Evolutionary conservation across 2,888 invertebrate species (phyloP).

Genomic region (Tryphoninae sp.): DNA sequence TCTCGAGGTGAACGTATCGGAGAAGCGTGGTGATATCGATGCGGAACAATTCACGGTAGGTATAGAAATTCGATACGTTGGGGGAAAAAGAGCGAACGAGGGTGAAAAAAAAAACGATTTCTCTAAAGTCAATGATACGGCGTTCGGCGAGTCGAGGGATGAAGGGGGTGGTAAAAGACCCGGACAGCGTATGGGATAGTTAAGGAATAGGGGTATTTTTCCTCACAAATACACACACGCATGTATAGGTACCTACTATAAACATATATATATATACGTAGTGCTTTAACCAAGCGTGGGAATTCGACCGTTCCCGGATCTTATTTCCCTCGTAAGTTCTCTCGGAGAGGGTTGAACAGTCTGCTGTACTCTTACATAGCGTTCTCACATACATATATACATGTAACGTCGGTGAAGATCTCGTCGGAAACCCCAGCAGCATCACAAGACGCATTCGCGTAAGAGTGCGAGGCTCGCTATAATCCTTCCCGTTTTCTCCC

Average conservation of each 20-base stretch:
- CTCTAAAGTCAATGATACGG: too few relatives aligned
- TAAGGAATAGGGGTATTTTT: too few relatives aligned
- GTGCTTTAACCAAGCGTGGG: conserved; percentile 50
- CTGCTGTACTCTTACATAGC: neutral
- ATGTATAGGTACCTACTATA: neutral
- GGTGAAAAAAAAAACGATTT: too few relatives aligned
- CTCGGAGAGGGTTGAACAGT: conserved; percentile 22
- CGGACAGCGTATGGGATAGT: too few relatives aligned
- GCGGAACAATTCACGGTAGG: too few relatives aligned
- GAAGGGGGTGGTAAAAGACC: too few relatives aligned
- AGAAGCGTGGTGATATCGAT: too few relatives aligned
- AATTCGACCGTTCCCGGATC: conserved; percentile 52
- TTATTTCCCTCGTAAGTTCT: conserved; percentile 54
- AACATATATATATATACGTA: conserved; percentile 11
- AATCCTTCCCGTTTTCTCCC: conserved; percentile 11
- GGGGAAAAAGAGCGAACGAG: too few relatives aligned
- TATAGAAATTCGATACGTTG: too few relatives aligned
- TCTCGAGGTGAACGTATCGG: too few relatives aligned
- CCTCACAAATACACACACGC: too few relatives aligned
- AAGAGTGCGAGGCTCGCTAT: conserved; percentile 11
- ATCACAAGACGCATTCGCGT: conserved; percentile 13
- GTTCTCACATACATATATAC: neutral
- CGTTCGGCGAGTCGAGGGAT: too few relatives aligned
- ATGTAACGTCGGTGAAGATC: neutral
- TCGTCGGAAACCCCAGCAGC: conserved; percentile 8